phyloP scores from a whole-genome alignment of 2,113 vertebrate genomes.

The Perccottus glenii region DNA sequence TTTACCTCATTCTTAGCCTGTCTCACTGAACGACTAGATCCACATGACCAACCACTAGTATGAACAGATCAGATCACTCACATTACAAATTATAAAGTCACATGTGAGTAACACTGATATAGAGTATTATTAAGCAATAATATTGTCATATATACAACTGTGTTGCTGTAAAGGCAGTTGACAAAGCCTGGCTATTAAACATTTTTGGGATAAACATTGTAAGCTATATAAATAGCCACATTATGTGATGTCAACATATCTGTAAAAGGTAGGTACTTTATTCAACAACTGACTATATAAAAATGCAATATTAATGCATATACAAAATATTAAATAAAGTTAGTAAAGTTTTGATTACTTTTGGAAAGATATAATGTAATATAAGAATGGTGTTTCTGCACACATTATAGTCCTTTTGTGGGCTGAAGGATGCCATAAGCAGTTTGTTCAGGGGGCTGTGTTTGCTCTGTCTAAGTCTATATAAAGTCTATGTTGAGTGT shows the following conservation, averaged over 20 bases:
- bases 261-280: too few species aligned
- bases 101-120: background rate
- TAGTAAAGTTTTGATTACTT: too few species aligned
- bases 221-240: too few species aligned
- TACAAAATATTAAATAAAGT: too few species aligned
- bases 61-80: background rate
- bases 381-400: background rate
- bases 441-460: background rate
- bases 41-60: background rate
- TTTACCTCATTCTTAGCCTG: conserved; percentile 7
- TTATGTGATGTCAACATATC: too few species aligned
- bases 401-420: background rate
- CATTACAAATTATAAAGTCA: background rate
- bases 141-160: too few species aligned
- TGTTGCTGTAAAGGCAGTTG: background rate
- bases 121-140: background rate
- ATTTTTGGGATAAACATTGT: too few species aligned
- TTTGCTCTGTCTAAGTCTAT: conserved; percentile 9
- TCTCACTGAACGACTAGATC: background rate
- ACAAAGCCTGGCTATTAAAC: too few species aligned
- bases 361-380: too few species aligned
- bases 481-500: conserved; percentile 10
- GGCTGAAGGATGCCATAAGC: background rate
- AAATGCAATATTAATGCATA: too few species aligned
- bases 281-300: too few species aligned